phyloP scores from a whole-genome alignment of 37 sponge, comb jelly and placozoan genomes.

The Aplysina aerophoba region DNA sequence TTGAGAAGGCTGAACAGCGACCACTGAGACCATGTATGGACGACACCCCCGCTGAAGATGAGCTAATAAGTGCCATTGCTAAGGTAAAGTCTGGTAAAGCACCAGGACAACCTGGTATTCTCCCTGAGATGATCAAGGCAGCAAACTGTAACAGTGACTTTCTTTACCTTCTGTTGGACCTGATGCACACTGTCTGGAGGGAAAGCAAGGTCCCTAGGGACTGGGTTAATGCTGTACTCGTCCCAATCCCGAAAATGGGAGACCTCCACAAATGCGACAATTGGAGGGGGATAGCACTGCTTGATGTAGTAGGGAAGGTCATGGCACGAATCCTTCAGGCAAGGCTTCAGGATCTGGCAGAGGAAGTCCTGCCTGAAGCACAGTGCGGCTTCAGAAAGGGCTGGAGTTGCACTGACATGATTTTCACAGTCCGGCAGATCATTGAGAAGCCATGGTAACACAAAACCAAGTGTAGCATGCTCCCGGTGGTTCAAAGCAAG shows the following conservation, averaged over 20 bases:
- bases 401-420: neutral
- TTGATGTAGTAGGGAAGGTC: neutral
- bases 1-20: neutral
- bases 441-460: neutral
- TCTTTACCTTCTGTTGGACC: neutral
- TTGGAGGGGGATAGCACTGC: neutral
- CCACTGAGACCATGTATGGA: neutral
- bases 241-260: neutral
- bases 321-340: neutral
- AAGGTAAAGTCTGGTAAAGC: neutral
- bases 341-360: neutral
- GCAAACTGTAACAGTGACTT: neutral
- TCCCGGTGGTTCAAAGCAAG: no score
- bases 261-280: neutral
- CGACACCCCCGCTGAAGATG: neutral
- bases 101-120: no score
- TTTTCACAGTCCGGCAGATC: neutral
- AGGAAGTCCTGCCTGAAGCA: neutral
- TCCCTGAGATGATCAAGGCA: neutral
- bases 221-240: neutral
- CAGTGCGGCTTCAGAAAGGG: neutral
- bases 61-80: neutral
- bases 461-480: neutral
- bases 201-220: neutral
- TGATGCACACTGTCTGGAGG: neutral